Evolutionary conservation across 2,113 vertebrate genomes (phyloP).

Genomic region (Chloebia gouldiae): DNA sequence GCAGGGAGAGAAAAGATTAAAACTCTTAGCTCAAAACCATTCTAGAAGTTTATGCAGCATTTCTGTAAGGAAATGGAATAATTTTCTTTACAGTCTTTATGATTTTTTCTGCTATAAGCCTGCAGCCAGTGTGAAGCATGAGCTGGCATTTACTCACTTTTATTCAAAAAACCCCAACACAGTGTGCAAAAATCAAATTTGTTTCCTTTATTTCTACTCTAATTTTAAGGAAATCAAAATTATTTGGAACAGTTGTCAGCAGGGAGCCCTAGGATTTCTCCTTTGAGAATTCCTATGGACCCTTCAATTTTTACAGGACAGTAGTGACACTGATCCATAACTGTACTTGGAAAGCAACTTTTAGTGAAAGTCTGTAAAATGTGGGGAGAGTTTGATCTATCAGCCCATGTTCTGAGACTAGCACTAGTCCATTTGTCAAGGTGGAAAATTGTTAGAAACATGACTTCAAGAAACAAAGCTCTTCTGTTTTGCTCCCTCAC

Average conservation of each 20-base stretch:
- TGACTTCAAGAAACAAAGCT: background rate
- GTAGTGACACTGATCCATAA: background rate
- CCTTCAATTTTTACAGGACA: background rate
- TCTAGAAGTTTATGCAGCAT: background rate
- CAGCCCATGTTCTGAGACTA: background rate
- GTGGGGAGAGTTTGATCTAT: background rate
- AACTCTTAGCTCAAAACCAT: background rate
- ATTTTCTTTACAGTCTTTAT: background rate
- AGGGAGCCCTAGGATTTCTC: background rate
- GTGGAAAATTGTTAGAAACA: background rate
- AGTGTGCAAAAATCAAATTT: background rate
- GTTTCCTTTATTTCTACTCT: background rate
- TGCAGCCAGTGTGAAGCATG: background rate
- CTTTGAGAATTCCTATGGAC: background rate
- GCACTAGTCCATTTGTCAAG: background rate
- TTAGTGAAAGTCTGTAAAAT: background rate
- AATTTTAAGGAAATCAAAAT: background rate
- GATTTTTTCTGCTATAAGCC: background rate
- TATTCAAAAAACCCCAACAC: background rate
- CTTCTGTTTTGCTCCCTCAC: background rate
- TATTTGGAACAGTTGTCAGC: background rate
- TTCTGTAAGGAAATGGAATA: background rate
- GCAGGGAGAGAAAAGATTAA: background rate
- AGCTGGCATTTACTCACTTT: background rate
- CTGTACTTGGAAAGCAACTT: background rate